phyloP scores from a whole-genome alignment of 2,888 invertebrate genomes.

The Steinernema scapterisci region DNA sequence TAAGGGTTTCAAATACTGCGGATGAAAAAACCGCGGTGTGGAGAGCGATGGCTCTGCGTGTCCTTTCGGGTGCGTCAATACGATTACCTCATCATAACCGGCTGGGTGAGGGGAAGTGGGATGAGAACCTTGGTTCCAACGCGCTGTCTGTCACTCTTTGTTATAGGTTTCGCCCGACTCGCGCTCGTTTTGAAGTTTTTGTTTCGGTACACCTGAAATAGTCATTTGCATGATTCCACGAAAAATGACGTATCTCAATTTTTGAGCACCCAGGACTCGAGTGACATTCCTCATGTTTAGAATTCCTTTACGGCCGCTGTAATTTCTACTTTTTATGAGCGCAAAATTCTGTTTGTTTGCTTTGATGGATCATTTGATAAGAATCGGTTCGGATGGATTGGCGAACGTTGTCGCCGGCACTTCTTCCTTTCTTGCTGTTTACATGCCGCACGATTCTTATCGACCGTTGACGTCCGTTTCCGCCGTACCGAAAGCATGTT shows the following conservation, averaged over 20 bases:
- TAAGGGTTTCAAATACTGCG: neutral
- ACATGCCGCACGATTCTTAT: conserved; percentile 13
- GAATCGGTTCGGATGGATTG: conserved; percentile 28
- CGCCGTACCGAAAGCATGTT: neutral
- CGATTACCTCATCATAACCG: conserved; percentile 32
- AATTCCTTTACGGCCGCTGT: conserved; percentile 10
- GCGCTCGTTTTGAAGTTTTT: neutral
- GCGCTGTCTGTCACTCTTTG: conserved; percentile 8
- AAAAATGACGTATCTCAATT: neutral
- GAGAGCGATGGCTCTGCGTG: neutral
- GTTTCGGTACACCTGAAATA: neutral
- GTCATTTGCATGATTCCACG: neutral
- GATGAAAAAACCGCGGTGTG: neutral
- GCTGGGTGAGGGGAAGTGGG: conserved; percentile 2
- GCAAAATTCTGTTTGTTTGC: conserved; percentile 24
- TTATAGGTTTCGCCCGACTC: neutral
- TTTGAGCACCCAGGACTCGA: too few species aligned
- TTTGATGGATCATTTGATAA: conserved; percentile 33
- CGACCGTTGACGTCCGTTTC: conserved; percentile 11
- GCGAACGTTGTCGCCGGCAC: neutral
- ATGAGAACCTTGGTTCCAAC: conserved; percentile 10
- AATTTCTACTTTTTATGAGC: conserved; percentile 28
- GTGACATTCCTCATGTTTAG: neutral
- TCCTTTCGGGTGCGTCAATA: neutral
- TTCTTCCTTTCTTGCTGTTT: conserved; percentile 16